These are phyloP conservation scores for Sitta carolinensis DNA, from an alignment of 2,797 vertebrate species.

Conservation along the genomic window DNA sequence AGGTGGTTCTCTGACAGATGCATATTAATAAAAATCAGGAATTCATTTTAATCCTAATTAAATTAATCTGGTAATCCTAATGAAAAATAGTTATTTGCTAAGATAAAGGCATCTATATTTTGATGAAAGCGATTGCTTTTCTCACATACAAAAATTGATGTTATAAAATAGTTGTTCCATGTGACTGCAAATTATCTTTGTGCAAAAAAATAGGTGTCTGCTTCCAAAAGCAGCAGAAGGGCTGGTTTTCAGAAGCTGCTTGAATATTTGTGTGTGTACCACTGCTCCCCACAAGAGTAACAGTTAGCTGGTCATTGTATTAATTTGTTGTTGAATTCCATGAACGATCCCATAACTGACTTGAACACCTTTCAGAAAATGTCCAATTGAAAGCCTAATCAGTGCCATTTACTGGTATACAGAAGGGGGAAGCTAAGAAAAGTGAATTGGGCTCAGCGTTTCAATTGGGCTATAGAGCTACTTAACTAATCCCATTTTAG, in stretches of 20 bases:
- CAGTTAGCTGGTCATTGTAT: background rate
- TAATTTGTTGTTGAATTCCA: background rate
- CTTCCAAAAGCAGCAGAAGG: background rate
- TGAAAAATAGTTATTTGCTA: background rate
- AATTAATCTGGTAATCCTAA: background rate
- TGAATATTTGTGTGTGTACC: background rate
- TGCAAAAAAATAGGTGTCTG: background rate
- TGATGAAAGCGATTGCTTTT: background rate
- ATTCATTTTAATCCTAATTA: background rate
- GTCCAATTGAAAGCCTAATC: background rate
- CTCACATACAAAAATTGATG: background rate
- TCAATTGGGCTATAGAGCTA: background rate
- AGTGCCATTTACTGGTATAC: background rate
- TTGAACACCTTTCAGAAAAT: background rate
- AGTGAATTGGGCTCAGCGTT: background rate
- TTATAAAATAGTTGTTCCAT: background rate
- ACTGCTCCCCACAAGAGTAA: background rate
- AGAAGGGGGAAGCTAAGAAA: background rate
- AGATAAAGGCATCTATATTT: background rate
- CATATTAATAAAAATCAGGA: background rate
- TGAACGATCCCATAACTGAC: background rate
- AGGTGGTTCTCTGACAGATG: background rate
- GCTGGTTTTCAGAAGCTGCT: background rate
- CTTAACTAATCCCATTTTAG: constrained; percentile 45
- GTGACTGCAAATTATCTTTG: background rate